Base-by-base conservation (phyloP, 2,888 invertebrate species). In the Tillus elongatus region DNA sequence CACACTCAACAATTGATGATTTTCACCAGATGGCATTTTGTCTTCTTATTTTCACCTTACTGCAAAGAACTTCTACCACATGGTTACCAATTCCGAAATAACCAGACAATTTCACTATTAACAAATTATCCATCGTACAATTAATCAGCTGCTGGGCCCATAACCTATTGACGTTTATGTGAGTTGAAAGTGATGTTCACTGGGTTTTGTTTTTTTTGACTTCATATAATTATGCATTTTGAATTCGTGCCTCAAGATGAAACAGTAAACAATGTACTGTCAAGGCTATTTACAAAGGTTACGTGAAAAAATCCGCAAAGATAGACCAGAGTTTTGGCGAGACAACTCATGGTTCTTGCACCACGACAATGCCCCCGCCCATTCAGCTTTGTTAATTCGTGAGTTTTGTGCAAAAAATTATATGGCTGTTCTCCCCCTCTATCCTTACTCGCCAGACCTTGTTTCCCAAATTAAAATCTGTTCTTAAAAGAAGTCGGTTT, bases 161-260 rank as follows among this genome's bases (percentile, higher is more conserved):
- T n/a, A n/a, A n/a, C n/a, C n/a, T n/a, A n/a, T n/a, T n/a, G n/a
- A n/a, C n/a, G n/a, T n/a, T n/a, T n/a, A n/a, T n/a, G n/a, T n/a
- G n/a, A n/a, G n/a, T n/a, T n/a, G n/a, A 19, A 19, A 19, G 24
- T 19, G 24, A 19, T 19, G 24, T n/a, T 19, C 24, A 19, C 24
- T 19, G n/a, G n/a, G n/a, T n/a, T n/a, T n/a, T n/a, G 24, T 19
- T 19, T 19, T 19, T 19, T 19, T n/a, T 6, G n/a, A 6, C n/a
- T 19, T 19, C 24, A 19, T 19, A n/a, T 6, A 19, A 19, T 19
- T 19, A n/a, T 8, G 24, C 24, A 19, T 19, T 19, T 19, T 19
- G 24, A 19, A 19, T 19, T 19, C n/a, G 6, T n/a, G 24, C 6
- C 24, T 19, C 24, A 19, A 8, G 24, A 19, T n/a, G 24, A 19